phyloP scores from a whole-genome alignment of 2,888 invertebrate species.

The Dryobota labecula region DNA sequence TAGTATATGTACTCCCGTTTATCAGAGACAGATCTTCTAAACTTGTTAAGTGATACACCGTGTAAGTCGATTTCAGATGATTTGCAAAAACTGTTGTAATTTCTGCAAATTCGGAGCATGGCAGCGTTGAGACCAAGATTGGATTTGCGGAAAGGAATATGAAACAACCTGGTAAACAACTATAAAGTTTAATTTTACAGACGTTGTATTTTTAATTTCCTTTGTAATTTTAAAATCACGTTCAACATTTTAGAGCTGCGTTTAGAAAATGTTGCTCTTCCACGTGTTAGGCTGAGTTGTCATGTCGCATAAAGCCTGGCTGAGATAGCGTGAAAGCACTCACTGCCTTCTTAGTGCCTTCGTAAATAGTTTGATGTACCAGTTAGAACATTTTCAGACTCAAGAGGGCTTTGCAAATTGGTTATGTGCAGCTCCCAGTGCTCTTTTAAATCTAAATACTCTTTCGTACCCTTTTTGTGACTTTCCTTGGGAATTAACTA shows the following conservation, averaged over 20 bases:
- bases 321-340: background rate
- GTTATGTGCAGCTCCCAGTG: background rate
- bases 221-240: background rate
- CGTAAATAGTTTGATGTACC: background rate
- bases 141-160: too few relatives aligned
- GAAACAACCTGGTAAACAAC: too few relatives aligned
- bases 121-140: too few relatives aligned
- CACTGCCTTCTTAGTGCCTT: background rate
- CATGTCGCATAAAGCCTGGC: background rate
- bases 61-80: too few relatives aligned
- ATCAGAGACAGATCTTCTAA: too few relatives aligned
- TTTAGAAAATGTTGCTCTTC: background rate
- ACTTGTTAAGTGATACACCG: too few relatives aligned
- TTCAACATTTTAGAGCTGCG: background rate
- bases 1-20: too few relatives aligned
- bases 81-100: too few relatives aligned
- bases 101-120: too few relatives aligned
- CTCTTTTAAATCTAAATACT: background rate
- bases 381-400: conserved; percentile 4
- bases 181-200: background rate
- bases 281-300: background rate
- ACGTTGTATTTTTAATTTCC: background rate
- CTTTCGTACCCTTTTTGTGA: background rate
- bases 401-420: conserved; percentile 3
- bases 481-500: background rate